Conservation (phyloP, 2,113 vertebrate genomes). For the Coptodon rendalli region DNA sequence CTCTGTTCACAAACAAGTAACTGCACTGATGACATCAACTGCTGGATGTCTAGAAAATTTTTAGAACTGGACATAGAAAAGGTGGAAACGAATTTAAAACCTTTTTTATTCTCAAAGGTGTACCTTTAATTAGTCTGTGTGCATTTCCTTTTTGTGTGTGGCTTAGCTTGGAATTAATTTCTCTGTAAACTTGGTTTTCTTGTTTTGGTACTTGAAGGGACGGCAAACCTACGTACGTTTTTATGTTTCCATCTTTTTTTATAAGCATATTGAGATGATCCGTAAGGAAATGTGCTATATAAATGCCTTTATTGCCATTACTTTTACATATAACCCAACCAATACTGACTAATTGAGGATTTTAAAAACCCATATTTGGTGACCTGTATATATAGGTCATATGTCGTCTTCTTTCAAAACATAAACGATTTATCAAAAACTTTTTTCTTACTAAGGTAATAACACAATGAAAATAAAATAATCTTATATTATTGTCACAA, state of each 20-base stretch:
- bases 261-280: not conserved
- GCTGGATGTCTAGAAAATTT: not conserved
- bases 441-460: not conserved
- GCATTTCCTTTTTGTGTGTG: not conserved
- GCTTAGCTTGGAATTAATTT: not conserved
- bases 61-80: not conserved
- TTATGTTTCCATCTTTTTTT: not conserved
- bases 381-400: not conserved
- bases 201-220: not conserved
- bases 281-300: not conserved
- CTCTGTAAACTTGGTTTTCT: not conserved
- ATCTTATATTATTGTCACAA: not conserved
- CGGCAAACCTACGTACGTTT: not conserved
- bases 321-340: not conserved
- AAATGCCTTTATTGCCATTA: not conserved
- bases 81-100: not conserved
- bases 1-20: not conserved
- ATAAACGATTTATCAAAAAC: not conserved
- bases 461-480: not conserved
- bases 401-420: not conserved
- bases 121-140: not conserved
- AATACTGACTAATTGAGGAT: not conserved
- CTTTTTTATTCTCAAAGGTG: not conserved
- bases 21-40: not conserved
- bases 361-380: not conserved